Conservation (phyloP, 2,797 vertebrate genomes). For the Peromyscus aztecus region DNA sequence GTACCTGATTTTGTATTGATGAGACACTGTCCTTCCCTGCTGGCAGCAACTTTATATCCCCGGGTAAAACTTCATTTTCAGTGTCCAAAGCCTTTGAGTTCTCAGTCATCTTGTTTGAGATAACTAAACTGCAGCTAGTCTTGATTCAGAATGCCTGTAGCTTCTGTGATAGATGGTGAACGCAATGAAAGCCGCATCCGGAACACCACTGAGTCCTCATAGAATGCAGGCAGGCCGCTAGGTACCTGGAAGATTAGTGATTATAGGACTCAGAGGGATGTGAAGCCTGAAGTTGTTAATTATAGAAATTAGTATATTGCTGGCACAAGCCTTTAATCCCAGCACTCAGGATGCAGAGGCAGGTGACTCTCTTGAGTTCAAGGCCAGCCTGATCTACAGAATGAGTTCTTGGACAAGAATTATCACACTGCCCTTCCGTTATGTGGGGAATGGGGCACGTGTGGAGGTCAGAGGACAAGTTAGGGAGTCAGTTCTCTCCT, state of each 20-base stretch:
- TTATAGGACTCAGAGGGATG: background rate
- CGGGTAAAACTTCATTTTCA: background rate
- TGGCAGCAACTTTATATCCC: background rate
- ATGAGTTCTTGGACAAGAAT: background rate
- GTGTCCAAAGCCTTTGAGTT: background rate
- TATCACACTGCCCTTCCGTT: background rate
- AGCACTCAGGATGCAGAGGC: background rate
- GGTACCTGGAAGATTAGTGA: background rate
- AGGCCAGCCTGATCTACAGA: background rate
- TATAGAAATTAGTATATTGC: background rate
- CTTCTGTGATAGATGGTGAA: conserved; percentile 29
- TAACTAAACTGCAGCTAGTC: background rate
- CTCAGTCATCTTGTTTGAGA: background rate
- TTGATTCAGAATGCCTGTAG: background rate
- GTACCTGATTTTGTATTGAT: background rate
- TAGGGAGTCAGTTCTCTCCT: background rate
- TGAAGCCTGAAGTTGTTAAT: background rate
- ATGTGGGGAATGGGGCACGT: background rate
- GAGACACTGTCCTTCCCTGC: background rate
- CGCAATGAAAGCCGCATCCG: background rate
- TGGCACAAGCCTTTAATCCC: background rate
- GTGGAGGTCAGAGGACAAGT: background rate
- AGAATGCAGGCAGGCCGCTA: background rate
- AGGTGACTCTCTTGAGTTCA: background rate
- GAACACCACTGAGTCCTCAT: background rate